Evolutionary conservation across 2,888 invertebrate species (phyloP).

Genomic region (Omphaloscelis lunosa): DNA sequence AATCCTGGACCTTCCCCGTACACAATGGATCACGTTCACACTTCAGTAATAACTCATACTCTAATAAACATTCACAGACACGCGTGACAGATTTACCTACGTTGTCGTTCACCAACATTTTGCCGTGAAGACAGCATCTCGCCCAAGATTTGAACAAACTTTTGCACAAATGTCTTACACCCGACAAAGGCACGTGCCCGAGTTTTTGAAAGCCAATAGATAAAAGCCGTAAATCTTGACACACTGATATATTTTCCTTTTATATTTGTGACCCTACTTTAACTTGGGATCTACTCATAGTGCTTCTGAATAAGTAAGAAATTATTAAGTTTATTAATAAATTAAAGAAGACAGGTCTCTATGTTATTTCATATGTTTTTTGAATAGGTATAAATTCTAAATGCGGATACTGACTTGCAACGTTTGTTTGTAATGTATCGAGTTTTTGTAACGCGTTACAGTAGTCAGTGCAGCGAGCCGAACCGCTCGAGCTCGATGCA

Average conservation of each 20-base stretch:
- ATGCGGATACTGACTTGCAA: no score
- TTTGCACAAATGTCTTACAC: conserved; percentile 36
- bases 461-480: no score
- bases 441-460: no score
- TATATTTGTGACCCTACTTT: conserved; percentile 37
- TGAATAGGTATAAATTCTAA: not conserved
- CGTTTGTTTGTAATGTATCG: no score
- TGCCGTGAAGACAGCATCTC: conserved; percentile 1
- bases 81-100: conserved; percentile 49
- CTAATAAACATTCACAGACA: conserved; percentile 56
- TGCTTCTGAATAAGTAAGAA: conserved; percentile 16
- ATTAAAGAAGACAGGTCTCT: not conserved
- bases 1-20: conserved; percentile 38
- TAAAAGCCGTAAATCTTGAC: conserved; percentile 64
- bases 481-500: no score
- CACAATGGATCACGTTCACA: conserved; percentile 49
- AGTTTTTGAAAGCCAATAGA: conserved; percentile 64
- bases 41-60: conserved; percentile 54
- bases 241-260: conserved; percentile 51
- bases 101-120: conserved; percentile 34
- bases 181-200: conserved; percentile 43
- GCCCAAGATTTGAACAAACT: conserved; percentile 39
- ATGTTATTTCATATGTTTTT: not conserved
- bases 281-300: conserved; percentile 15
- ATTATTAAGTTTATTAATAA: conserved; percentile 1